phyloP scores from a whole-genome alignment of 2,888 invertebrate genomes.

The Drosophila trichaetosa region DNA sequence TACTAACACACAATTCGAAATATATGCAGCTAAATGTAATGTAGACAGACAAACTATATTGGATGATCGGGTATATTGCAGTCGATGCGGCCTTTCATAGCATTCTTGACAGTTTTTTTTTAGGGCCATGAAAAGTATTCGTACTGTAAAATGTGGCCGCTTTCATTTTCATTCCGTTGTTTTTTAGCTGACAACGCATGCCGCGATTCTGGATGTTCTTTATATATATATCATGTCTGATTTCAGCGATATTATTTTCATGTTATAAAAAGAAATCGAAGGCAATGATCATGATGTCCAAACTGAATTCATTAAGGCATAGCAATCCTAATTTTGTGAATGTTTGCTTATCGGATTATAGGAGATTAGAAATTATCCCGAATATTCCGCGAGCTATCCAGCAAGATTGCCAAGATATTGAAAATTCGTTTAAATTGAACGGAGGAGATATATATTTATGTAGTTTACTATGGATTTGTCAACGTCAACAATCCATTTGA shows the following conservation, averaged over 20 bases:
- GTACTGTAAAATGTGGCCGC: constrained; percentile 6
- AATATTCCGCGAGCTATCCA: background rate
- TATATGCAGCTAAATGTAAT: background rate
- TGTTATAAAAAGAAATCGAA: background rate
- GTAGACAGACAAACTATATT: background rate
- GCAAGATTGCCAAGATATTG: background rate
- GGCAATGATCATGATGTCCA: background rate
- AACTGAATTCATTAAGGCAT: background rate
- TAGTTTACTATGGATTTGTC: background rate
- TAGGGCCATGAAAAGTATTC: constrained; percentile 54
- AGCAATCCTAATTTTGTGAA: background rate
- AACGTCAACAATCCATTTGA: background rate
- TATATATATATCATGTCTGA: constrained; percentile 1
- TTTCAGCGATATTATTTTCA: background rate
- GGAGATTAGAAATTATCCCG: background rate
- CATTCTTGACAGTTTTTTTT: constrained; percentile 2
- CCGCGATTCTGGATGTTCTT: constrained; percentile 9
- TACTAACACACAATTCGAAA: background rate
- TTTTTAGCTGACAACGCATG: constrained; percentile 24
- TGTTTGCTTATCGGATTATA: background rate
- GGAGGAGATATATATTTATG: background rate
- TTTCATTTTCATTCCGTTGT: constrained; percentile 10
- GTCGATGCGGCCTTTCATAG: background rate
- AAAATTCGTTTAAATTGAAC: background rate
- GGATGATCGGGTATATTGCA: constrained; percentile 15